A percentile compares a stretch with the other conserved stretches of the same genome.
These are phyloP conservation scores for Drosophila orosa DNA, from an alignment of 1,140 invertebrate species.

Conservation along the genomic window DNA sequence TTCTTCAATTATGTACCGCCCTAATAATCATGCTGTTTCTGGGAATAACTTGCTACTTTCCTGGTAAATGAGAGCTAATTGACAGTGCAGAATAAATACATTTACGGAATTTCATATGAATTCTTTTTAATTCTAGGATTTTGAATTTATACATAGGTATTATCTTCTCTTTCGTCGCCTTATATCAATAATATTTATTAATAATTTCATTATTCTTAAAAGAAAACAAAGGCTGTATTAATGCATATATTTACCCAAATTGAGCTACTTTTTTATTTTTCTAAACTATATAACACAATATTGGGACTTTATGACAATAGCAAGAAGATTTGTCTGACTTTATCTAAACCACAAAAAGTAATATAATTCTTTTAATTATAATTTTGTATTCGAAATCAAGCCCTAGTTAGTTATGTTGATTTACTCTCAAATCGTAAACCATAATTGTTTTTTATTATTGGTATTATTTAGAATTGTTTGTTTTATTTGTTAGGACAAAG, in stretches of 20 bases:
- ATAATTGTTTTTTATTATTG: background rate
- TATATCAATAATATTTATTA: background rate
- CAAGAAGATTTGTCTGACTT: background rate
- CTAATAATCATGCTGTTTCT: background rate
- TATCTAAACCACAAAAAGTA: background rate
- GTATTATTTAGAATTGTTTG: background rate
- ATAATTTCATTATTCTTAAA: background rate
- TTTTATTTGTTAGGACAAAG: constrained; percentile 1
- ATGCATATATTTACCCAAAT: background rate
- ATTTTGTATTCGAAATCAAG: background rate
- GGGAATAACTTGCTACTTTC: background rate
- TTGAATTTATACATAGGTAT: no score
- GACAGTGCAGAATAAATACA: background rate
- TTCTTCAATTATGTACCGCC: background rate
- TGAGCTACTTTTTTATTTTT: background rate
- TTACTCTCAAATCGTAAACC: background rate
- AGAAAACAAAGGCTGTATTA: background rate
- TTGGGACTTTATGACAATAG: background rate
- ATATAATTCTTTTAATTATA: background rate
- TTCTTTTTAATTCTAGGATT: background rate
- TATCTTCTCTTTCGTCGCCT: background rate
- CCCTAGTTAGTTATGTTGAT: background rate
- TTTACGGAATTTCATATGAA: no score
- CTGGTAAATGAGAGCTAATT: background rate
- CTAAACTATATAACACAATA: background rate